phyloP scores from a whole-genome alignment of 2,888 invertebrate species.

The Catonia carolina region DNA sequence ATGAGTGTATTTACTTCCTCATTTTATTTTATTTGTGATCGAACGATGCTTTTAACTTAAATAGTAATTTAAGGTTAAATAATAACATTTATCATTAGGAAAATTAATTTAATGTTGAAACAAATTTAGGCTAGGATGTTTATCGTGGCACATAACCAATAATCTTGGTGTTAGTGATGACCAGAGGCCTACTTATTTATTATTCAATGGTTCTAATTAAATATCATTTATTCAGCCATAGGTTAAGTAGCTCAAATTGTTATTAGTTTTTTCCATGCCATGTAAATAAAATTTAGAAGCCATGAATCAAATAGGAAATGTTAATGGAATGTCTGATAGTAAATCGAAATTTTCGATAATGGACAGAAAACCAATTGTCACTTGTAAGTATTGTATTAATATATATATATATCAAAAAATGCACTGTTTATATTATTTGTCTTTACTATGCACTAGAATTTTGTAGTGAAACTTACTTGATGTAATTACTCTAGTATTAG shows the following conservation, averaged over 20 bases:
- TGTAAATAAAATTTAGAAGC: neutral
- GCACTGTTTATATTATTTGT: no score
- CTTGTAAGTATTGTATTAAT: constrained; percentile 63
- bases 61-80: no score
- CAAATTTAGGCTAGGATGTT: neutral
- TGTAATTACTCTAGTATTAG: no score
- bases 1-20: neutral
- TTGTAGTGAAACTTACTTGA: no score
- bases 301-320: constrained; percentile 22
- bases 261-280: neutral
- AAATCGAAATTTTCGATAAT: constrained; percentile 45
- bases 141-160: constrained; percentile 7
- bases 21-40: no score
- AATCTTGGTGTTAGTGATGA: neutral
- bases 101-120: no score
- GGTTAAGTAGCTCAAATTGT: no score
- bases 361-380: constrained; percentile 65
- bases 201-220: neutral
- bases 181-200: neutral
- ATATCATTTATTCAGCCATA: no score
- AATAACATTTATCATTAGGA: no score
- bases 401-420: no score
- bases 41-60: no score
- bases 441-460: no score
- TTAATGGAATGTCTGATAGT: constrained; percentile 27